A percentile compares a stretch with the other conserved stretches of the same genome.
Conservation (phyloP, 2,113 vertebrate species). For the Oryzias curvinotus region DNA sequence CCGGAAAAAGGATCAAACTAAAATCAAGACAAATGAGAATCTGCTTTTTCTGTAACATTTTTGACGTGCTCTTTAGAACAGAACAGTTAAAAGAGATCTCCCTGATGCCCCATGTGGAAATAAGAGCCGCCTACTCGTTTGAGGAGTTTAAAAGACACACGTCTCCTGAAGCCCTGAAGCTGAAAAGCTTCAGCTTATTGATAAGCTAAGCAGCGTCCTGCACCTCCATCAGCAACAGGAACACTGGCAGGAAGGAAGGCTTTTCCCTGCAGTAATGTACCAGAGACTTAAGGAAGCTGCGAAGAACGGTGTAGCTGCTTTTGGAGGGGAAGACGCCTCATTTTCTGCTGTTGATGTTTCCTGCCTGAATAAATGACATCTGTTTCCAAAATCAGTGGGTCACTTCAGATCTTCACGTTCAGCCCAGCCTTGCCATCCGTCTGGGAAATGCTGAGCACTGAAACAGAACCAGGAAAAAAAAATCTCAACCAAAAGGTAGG, state of each 20-base stretch:
- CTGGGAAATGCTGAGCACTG: conserved; percentile 85
- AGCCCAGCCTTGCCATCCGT: conserved; percentile 91
- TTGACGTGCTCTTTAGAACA: too few species aligned
- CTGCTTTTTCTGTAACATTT: too few species aligned
- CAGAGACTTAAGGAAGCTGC: neutral
- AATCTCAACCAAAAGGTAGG: neutral
- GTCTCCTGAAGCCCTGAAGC: too few species aligned
- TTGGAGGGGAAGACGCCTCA: neutral
- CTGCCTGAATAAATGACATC: neutral
- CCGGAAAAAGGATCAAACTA: too few species aligned
- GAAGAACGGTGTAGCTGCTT: neutral
- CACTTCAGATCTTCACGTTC: conserved; percentile 75
- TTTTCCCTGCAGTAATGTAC: neutral
- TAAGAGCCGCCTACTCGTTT: too few species aligned
- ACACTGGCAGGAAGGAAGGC: neutral
- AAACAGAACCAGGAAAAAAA: conserved; percentile 43
- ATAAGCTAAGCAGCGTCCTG: neutral
- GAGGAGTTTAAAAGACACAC: too few species aligned
- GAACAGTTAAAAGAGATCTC: too few species aligned
- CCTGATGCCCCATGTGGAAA: too few species aligned
- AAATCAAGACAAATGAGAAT: too few species aligned
- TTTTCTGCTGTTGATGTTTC: neutral
- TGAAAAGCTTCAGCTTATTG: too few species aligned
- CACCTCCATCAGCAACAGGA: neutral
- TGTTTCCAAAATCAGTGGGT: conserved; percentile 47